Conservation (phyloP, 2,113 vertebrate species). For the Telmatochromis brachygnathus region DNA sequence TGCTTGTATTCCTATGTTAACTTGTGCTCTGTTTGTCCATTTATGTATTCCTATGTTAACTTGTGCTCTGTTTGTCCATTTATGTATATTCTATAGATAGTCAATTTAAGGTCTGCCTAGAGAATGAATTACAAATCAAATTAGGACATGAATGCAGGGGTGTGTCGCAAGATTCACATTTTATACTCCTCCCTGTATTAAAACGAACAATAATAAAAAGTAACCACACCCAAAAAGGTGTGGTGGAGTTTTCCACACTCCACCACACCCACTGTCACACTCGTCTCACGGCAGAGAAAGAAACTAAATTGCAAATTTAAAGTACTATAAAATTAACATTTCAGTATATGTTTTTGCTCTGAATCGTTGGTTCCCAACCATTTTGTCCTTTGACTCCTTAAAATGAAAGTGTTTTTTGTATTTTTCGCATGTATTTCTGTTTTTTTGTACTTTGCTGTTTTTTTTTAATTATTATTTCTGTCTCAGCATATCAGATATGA, state of each 20-base stretch:
- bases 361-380: not conserved
- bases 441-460: not conserved
- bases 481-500: not conserved
- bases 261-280: not conserved
- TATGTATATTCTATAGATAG: not conserved
- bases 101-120: not conserved
- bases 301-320: not conserved
- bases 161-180: not conserved
- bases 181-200: not conserved
- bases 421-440: not conserved
- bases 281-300: not conserved
- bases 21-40: too few relatives aligned
- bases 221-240: not conserved
- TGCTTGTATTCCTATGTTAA: not conserved
- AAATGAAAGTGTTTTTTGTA: not conserved
- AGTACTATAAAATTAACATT: not conserved
- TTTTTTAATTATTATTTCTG: rapidly evolving
- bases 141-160: not conserved
- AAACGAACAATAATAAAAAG: not conserved
- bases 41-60: too few relatives aligned
- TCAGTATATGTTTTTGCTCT: not conserved
- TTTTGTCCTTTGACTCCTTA: not conserved
- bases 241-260: not conserved
- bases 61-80: not conserved
- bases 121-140: not conserved